Evolutionary conservation across 2,888 invertebrate genomes (phyloP).

Genomic region (Latheticus oryzae): DNA sequence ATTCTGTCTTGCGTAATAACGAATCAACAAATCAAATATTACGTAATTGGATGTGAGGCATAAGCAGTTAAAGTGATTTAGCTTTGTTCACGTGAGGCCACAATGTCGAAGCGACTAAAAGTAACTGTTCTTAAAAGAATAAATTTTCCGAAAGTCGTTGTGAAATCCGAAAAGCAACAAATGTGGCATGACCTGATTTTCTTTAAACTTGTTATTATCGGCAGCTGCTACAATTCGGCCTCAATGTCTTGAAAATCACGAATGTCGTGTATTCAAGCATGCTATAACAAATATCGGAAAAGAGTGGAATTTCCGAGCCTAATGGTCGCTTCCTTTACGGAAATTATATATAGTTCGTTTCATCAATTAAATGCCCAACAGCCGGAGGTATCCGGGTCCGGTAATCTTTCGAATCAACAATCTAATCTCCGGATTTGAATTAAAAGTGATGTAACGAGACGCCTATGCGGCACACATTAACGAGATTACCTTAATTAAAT

Average conservation of each 20-base stretch:
- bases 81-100: slow-evolving; percentile 8
- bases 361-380: slow-evolving; percentile 30
- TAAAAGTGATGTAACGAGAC: slow-evolving; percentile 25
- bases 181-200: not conserved
- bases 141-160: too few species aligned
- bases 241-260: too few species aligned
- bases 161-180: too few species aligned
- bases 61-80: slow-evolving; percentile 26
- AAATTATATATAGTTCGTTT: slow-evolving; percentile 17
- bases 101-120: slow-evolving; percentile 3
- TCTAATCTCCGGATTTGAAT: slow-evolving; percentile 36
- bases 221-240: too few species aligned
- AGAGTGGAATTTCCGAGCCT: slow-evolving; percentile 13
- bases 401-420: slow-evolving; percentile 32
- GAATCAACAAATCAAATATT: slow-evolving; percentile 17
- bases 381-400: slow-evolving; percentile 21
- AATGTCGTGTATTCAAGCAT: not conserved
- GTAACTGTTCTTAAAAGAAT: too few species aligned
- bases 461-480: slow-evolving; percentile 30
- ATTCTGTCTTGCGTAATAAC: slow-evolving; percentile 17
- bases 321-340: slow-evolving; percentile 28
- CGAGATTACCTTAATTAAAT: slow-evolving; percentile 40
- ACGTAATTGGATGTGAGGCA: slow-evolving; percentile 22
- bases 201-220: slow-evolving; percentile 1
- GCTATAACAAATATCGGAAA: not conserved